Evolutionary conservation across 2,888 invertebrate genomes (phyloP).

Genomic region (Tetragonisca angustula): DNA sequence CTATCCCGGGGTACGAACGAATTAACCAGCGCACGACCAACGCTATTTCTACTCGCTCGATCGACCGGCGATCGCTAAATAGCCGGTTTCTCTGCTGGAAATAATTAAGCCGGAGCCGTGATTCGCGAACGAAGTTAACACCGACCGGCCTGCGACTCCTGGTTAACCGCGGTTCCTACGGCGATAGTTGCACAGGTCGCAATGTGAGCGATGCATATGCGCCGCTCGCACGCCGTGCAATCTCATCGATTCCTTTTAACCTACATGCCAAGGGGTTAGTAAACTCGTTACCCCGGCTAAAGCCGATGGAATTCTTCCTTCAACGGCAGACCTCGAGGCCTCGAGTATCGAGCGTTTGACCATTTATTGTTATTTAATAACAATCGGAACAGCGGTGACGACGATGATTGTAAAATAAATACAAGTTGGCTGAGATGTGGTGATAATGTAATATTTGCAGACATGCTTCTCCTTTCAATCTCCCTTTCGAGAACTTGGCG

Average conservation of each 20-base stretch:
- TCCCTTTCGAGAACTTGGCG: too few relatives aligned
- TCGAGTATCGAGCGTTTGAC: background rate
- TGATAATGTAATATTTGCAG: too few relatives aligned
- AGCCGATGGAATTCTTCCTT: slow-evolving; percentile 46
- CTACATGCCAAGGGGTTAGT: slow-evolving; percentile 76
- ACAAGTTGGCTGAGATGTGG: too few relatives aligned
- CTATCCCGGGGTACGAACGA: background rate
- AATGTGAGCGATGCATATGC: slow-evolving; percentile 55
- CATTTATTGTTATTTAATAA: background rate
- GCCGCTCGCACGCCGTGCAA: slow-evolving; percentile 44
- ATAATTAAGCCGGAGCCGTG: slow-evolving; percentile 29
- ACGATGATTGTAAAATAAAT: too few relatives aligned
- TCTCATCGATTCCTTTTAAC: slow-evolving; percentile 77
- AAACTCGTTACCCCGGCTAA: slow-evolving; percentile 72
- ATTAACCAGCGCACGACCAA: background rate
- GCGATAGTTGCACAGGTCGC: slow-evolving; percentile 45
- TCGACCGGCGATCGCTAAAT: background rate
- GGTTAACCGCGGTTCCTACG: slow-evolving; percentile 46
- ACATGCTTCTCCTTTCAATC: too few relatives aligned
- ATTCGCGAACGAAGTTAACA: slow-evolving; percentile 25
- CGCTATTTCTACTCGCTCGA: background rate
- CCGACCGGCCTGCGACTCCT: slow-evolving; percentile 35
- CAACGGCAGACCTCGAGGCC: slow-evolving; percentile 1
- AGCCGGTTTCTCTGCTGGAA: background rate
- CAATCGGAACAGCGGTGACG: background rate